Base-by-base conservation (phyloP, 2,888 invertebrate genomes). In the Cylloceria caligata region DNA sequence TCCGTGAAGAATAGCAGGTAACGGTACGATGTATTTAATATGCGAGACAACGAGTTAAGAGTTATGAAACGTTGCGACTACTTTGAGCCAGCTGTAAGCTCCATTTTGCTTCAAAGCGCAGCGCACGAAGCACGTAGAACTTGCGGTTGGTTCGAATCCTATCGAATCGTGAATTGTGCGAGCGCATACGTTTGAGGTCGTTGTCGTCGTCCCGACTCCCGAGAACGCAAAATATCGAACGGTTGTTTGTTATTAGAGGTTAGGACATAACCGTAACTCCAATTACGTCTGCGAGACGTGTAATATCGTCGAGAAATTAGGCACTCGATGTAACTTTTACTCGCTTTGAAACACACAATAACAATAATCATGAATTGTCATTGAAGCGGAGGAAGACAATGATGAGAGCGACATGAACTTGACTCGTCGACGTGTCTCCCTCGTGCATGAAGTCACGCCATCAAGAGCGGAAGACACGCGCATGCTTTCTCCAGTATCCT, bases 321-420 rank as follows among this genome's bases (percentile, higher is more conserved):
- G 57, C 47, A 60, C 39, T 60, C 42, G 64, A 42, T 16, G 60
- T 74, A 60, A 68, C n/a, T 6, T 0, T 55, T 71, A n/a, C 65
- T 9, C 39, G n/a, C 55, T 27, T 57, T 55, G 19, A 7, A 34
- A 75, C 60, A 34, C 21, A n/a, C 62, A 69, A 83, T 39, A 81
- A 82, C 49, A 82, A 81, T 81, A 57, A 80, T 83, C 80, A 77
- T 27, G 68, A 79, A 80, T 86, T 84, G 85, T 85, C 84, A 86
- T 85, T 84, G 75, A 79, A 79, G 74, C 49, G 55, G 49, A 68
- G 67, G 74, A 42, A 80, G 83, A 90, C 90, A 90, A 90, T 89
- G 89, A 89, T 89, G 90, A 86, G 90, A 90, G 82, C 89, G 87
- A 85, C 83, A 86, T 89, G 90, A 90, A 90, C 90, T 90, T 90